Evolutionary conservation across 2,797 vertebrate species (phyloP).

Genomic region (Myiotriccus ornatus): DNA sequence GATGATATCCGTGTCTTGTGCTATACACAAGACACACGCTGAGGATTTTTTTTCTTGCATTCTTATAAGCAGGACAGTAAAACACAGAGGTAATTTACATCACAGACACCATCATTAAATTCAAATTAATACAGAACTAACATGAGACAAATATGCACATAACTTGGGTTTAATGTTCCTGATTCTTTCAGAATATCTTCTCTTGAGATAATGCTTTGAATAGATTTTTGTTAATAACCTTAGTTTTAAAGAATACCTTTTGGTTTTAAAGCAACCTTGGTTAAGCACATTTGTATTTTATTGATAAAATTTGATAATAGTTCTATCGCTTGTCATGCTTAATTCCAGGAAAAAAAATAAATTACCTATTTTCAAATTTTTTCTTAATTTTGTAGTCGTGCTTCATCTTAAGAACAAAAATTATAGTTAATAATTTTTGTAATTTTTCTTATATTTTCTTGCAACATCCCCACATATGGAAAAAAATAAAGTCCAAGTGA

Average conservation of each 20-base stretch:
- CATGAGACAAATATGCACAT: neutral
- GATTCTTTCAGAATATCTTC: neutral
- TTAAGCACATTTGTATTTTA: neutral
- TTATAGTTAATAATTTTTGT: neutral
- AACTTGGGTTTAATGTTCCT: neutral
- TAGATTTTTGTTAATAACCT: neutral
- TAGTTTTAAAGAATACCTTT: neutral
- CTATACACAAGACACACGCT: neutral
- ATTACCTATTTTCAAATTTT: neutral
- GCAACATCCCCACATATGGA: fast-evolving
- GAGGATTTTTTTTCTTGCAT: neutral
- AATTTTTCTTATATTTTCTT: neutral
- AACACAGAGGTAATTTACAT: neutral
- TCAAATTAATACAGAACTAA: neutral
- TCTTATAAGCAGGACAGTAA: neutral
- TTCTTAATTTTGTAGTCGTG: fast-evolving
- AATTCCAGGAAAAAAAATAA: neutral
- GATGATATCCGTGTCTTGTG: neutral
- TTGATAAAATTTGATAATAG: neutral
- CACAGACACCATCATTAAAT: neutral
- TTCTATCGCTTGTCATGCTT: neutral
- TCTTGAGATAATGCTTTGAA: neutral
- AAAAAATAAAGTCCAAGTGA: neutral
- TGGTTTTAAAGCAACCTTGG: neutral
- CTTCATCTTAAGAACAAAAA: neutral